Conservation (phyloP, 1,140 invertebrate species). For the Eulimnadia texana region DNA sequence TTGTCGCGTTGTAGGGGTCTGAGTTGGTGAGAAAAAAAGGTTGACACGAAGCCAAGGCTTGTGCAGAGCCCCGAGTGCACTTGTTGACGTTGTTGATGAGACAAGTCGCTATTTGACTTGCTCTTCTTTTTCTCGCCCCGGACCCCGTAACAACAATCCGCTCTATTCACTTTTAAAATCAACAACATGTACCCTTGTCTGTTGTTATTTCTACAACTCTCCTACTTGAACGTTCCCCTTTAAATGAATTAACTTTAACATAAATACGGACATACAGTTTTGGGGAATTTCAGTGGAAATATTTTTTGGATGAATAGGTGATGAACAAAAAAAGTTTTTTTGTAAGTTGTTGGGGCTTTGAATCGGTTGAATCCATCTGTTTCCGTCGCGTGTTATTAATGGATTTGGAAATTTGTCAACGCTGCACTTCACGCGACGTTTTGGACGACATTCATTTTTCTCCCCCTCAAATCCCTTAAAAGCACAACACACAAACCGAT, state of each 20-base stretch:
- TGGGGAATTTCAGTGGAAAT: no score
- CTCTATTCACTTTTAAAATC: not conserved
- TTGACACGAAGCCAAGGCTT: no score
- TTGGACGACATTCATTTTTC: not conserved
- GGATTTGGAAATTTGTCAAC: not conserved
- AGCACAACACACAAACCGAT: not conserved
- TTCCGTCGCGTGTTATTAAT: not conserved
- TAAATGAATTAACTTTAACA: no score
- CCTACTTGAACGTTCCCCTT: no score
- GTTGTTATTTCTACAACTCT: no score
- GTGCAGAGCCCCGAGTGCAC: no score
- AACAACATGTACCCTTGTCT: not conserved
- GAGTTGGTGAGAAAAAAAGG: no score
- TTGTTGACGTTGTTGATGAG: not conserved
- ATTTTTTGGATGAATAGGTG: no score
- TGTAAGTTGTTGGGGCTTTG: not conserved
- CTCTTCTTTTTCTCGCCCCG: not conserved
- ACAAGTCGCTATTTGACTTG: not conserved
- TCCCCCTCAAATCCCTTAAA: not conserved
- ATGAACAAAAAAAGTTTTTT: no score
- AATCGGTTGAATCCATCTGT: not conserved
- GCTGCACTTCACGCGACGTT: not conserved
- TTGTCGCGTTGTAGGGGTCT: no score
- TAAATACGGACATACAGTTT: no score
- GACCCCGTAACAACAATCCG: not conserved